A percentile compares a stretch with the other conserved stretches of the same genome.
These are phyloP conservation scores for Acanthornis magna DNA, from an alignment of 2,797 vertebrate species.

Conservation along the genomic window DNA sequence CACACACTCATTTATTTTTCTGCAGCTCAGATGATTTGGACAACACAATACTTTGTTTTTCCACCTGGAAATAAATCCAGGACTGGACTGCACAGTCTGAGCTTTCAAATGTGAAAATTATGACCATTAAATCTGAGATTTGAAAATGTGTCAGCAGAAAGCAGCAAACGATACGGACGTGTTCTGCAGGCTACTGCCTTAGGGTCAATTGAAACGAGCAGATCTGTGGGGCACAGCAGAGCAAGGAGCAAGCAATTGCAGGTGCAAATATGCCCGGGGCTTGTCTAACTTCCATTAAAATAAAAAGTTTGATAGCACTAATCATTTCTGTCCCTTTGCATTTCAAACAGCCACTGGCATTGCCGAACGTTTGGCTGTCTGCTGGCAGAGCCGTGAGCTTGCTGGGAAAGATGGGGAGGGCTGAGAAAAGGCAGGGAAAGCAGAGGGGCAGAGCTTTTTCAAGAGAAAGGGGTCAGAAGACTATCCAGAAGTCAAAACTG, in stretches of 20 bases:
- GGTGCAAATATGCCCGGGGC: conserved; percentile 40
- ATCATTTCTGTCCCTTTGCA: conserved; percentile 48
- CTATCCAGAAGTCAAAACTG: not conserved
- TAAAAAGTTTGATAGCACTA: conserved; percentile 53
- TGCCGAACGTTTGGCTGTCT: not conserved
- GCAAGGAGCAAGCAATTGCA: conserved; percentile 43
- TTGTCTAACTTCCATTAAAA: conserved; percentile 49
- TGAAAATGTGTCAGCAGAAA: conserved; percentile 44
- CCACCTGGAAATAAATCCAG: not conserved
- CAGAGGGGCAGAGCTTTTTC: not conserved
- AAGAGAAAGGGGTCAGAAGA: not conserved
- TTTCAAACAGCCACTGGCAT: conserved; percentile 38
- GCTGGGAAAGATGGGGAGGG: not conserved
- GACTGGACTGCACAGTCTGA: not conserved
- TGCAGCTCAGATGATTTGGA: not conserved
- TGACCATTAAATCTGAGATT: conserved; percentile 20
- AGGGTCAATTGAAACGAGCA: conserved; percentile 66
- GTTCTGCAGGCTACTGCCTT: conserved; percentile 50
- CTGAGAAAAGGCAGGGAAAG: not conserved
- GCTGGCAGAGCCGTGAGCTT: not conserved
- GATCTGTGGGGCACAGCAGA: conserved; percentile 44
- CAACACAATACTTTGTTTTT: not conserved
- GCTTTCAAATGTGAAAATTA: conserved; percentile 28
- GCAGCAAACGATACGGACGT: not conserved
- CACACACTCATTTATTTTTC: not conserved